Conservation (phyloP, 2,888 invertebrate genomes). For the Onthophagus sagittarius region DNA sequence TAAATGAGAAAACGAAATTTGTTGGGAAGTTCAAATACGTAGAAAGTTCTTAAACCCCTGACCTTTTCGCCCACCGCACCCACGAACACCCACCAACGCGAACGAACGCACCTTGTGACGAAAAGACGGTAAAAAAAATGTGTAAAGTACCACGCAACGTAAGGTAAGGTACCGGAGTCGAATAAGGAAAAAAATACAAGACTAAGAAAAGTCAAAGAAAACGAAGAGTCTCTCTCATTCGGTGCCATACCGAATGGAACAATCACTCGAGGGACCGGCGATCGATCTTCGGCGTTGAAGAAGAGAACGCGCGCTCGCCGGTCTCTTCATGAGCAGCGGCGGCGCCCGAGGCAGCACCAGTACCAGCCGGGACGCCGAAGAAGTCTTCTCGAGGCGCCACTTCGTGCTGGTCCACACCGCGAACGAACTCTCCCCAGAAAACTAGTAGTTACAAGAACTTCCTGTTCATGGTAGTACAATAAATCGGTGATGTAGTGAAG, state of each 20-base stretch:
- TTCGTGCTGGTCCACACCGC: too few species aligned
- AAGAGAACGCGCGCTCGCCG: not conserved
- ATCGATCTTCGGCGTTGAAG: not conserved
- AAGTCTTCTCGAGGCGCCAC: not conserved
- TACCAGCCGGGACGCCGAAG: not conserved
- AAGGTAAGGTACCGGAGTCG: not conserved
- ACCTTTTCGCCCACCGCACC: not conserved
- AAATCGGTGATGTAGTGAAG: not conserved
- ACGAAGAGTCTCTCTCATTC: not conserved
- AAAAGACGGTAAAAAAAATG: not conserved
- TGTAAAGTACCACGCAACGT: not conserved
- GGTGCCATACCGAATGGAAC: not conserved
- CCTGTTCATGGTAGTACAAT: too few species aligned
- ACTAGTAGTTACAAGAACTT: too few species aligned
- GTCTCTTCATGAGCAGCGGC: not conserved
- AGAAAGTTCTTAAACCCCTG: not conserved
- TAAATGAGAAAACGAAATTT: not conserved
- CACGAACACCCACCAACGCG: not conserved
- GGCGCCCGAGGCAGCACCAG: not conserved
- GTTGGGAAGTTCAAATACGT: not conserved
- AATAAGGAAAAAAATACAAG: too few species aligned
- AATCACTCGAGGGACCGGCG: not conserved
- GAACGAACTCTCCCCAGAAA: not conserved
- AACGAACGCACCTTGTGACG: too few species aligned
- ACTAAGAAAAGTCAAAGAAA: not conserved